Evolutionary conservation across 1,140 invertebrate species (phyloP).

Genomic region (Parasteatoda tepidariorum): DNA sequence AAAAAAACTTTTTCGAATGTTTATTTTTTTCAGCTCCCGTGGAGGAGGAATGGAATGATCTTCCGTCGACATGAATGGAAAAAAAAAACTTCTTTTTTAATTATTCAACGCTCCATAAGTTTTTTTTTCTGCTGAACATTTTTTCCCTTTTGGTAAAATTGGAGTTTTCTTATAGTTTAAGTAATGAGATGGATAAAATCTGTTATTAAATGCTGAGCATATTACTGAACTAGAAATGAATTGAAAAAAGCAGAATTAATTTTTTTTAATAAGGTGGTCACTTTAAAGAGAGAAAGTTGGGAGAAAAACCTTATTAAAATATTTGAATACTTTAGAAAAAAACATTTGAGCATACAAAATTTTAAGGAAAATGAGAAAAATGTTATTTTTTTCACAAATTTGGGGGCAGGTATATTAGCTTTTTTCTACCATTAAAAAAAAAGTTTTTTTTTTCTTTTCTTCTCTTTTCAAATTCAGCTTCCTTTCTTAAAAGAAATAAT

Average conservation of each 20-base stretch:
- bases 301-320: slow-evolving; percentile 38
- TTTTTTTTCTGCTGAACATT: slow-evolving; percentile 18
- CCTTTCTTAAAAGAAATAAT: background rate
- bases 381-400: background rate
- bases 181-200: slow-evolving; percentile 53
- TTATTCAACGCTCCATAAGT: slow-evolving; percentile 33
- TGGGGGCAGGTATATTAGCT: background rate
- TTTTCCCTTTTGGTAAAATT: slow-evolving; percentile 25
- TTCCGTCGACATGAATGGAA: slow-evolving; percentile 17
- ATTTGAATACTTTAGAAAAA: slow-evolving; percentile 17
- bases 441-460: background rate
- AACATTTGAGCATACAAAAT: background rate
- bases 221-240: slow-evolving; percentile 43
- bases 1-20: slow-evolving; percentile 50
- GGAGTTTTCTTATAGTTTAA: slow-evolving; percentile 57
- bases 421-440: background rate
- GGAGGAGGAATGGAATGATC: slow-evolving; percentile 32
- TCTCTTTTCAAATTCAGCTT: background rate
- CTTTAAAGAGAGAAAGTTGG: slow-evolving; percentile 17
- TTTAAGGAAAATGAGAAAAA: background rate
- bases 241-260: slow-evolving; percentile 33
- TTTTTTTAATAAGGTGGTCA: slow-evolving; percentile 37
- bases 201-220: slow-evolving; percentile 51
- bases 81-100: slow-evolving; percentile 35
- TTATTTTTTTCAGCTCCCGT: slow-evolving; percentile 45